A percentile compares a stretch with the other conserved stretches of the same genome.
These are phyloP conservation scores for Hetaerina titia DNA, from an alignment of 2,888 invertebrate genomes.

Conservation along the genomic window DNA sequence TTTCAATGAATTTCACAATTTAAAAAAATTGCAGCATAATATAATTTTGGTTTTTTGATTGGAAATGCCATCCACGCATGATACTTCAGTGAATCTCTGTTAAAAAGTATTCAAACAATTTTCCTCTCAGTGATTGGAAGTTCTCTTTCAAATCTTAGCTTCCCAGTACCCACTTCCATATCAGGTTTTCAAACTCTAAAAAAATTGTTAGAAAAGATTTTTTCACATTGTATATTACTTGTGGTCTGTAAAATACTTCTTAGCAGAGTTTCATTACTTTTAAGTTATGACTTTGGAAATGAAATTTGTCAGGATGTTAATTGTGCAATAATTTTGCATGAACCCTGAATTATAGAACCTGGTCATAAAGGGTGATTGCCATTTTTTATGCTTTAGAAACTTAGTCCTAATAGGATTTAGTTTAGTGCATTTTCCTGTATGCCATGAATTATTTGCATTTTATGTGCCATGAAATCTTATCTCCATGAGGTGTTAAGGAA, in stretches of 20 bases:
- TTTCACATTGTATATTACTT: background rate
- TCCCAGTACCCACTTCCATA: too few relatives aligned
- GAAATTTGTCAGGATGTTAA: background rate
- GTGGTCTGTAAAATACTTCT: background rate
- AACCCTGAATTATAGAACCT: background rate
- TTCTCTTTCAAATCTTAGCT: too few relatives aligned
- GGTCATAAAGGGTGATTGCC: background rate
- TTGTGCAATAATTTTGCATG: background rate
- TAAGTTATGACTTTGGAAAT: background rate
- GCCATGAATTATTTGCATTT: constrained; percentile 69
- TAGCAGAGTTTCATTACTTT: background rate
- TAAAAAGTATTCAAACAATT: background rate
- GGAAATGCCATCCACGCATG: background rate
- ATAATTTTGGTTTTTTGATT: background rate
- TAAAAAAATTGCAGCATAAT: background rate
- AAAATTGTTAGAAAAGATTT: background rate
- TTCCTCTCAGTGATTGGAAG: too few relatives aligned
- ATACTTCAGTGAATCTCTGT: background rate
- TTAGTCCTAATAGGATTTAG: background rate
- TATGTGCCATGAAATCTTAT: constrained; percentile 1
- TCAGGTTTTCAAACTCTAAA: too few relatives aligned
- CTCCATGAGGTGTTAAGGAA: background rate
- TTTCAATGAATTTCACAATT: background rate
- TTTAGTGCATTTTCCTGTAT: constrained; percentile 29
- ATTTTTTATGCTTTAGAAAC: background rate